Conservation (phyloP, 2,113 vertebrate species). For the Rhabdornis inornatus region DNA sequence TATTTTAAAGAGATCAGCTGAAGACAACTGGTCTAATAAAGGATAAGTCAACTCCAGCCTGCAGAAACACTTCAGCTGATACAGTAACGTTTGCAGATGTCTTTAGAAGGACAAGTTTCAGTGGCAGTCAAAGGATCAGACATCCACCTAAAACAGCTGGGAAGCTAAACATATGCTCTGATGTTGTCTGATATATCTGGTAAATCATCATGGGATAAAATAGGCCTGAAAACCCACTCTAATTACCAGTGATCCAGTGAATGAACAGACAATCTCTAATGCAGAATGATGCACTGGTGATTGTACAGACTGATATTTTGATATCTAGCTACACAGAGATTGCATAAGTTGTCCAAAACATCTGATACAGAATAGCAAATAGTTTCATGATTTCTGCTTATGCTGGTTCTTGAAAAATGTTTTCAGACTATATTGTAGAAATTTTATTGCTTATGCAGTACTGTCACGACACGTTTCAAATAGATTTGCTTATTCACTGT, state of each 20-base stretch:
- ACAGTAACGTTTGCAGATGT: background rate
- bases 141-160: background rate
- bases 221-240: background rate
- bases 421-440: background rate
- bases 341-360: background rate
- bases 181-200: background rate
- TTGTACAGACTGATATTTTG: background rate
- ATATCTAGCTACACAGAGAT: background rate
- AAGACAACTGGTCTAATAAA: background rate
- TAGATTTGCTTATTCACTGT: background rate
- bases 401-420: background rate
- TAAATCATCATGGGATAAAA: background rate
- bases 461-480: background rate
- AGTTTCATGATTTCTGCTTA: background rate
- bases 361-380: background rate
- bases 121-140: background rate
- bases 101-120: background rate
- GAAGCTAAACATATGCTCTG: background rate
- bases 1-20: background rate
- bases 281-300: background rate
- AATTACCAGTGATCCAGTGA: background rate
- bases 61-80: background rate
- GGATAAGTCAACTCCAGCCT: background rate
- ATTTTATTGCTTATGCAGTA: background rate
- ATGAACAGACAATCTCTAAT: background rate